A percentile compares a stretch with the other conserved stretches of the same genome.
These are phyloP conservation scores for Vombatus ursinus DNA, from an alignment of 2,113 vertebrate species.

Conservation along the genomic window DNA sequence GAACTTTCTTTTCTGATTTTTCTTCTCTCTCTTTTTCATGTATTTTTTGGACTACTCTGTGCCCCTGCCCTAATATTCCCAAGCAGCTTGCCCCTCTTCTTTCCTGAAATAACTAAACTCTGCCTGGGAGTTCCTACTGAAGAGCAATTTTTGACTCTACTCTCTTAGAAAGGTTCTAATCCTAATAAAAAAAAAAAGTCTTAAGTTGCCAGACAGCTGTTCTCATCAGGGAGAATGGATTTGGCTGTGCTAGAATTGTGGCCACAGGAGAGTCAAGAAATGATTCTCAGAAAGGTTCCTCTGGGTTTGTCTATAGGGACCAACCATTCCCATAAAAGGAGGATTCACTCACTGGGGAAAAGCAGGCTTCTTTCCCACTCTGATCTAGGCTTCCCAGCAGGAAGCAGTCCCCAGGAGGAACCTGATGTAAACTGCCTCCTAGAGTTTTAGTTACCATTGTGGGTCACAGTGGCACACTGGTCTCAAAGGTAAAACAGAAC, in stretches of 20 bases:
- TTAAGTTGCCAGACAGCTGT: not conserved
- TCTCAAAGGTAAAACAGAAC: not conserved
- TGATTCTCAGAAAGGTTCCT: fast-evolving
- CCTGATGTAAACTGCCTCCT: not conserved
- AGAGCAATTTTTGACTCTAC: not conserved
- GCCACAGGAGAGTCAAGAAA: not conserved
- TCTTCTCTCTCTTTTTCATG: not conserved
- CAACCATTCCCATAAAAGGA: fast-evolving
- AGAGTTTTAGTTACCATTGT: conserved; percentile 39
- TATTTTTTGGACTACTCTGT: not conserved
- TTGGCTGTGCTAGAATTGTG: not conserved
- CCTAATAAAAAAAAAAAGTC: not conserved
- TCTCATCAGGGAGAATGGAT: fast-evolving
- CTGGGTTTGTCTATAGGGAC: not conserved
- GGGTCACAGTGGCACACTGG: not conserved
- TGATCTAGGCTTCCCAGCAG: not conserved
- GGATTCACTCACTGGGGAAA: conserved; percentile 45
- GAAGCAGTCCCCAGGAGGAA: conserved; percentile 62
- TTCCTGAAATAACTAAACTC: not conserved
- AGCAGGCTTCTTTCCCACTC: conserved; percentile 9
- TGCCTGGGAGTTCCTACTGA: not conserved
- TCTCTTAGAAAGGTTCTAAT: not conserved
- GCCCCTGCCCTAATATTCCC: not conserved
- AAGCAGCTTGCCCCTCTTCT: not conserved
- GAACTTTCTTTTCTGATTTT: not conserved